A percentile compares a stretch with the other conserved stretches of the same genome.
Conservation (phyloP, 2,888 invertebrate genomes). For the Tetheella fluctuosa region DNA sequence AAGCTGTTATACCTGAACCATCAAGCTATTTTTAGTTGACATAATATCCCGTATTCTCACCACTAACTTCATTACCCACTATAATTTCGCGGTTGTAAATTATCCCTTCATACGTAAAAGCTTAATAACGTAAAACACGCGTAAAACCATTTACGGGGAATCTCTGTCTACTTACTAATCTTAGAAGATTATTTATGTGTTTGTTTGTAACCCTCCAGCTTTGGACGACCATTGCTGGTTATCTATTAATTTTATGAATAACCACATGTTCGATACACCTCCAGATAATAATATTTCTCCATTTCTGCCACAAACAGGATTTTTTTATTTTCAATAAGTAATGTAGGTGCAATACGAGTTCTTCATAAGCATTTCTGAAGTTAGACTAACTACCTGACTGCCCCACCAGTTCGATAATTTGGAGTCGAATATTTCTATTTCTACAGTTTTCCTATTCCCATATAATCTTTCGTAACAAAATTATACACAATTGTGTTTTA, state of each 20-base stretch:
- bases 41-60: neutral
- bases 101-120: conserved; percentile 39
- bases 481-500: neutral
- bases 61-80: neutral
- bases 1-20: too few relatives aligned
- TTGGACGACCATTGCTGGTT: neutral
- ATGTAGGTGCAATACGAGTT: too few relatives aligned
- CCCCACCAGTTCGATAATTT: too few relatives aligned
- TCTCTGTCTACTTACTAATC: conserved; percentile 30
- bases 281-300: neutral
- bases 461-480: neutral
- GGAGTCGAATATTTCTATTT: too few relatives aligned
- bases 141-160: conserved; percentile 42
- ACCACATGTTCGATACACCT: too few relatives aligned
- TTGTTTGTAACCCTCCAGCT: conserved; percentile 23
- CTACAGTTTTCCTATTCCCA: neutral
- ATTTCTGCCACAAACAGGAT: neutral
- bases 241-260: too few relatives aligned
- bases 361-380: too few relatives aligned
- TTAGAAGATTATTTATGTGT: conserved; percentile 37
- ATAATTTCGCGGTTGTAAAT: neutral
- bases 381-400: too few relatives aligned
- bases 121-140: conserved; percentile 53
- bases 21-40: neutral
- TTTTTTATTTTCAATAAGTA: too few relatives aligned